Base-by-base conservation (phyloP, 2,113 vertebrate genomes). In the Halichoerus grypus region DNA sequence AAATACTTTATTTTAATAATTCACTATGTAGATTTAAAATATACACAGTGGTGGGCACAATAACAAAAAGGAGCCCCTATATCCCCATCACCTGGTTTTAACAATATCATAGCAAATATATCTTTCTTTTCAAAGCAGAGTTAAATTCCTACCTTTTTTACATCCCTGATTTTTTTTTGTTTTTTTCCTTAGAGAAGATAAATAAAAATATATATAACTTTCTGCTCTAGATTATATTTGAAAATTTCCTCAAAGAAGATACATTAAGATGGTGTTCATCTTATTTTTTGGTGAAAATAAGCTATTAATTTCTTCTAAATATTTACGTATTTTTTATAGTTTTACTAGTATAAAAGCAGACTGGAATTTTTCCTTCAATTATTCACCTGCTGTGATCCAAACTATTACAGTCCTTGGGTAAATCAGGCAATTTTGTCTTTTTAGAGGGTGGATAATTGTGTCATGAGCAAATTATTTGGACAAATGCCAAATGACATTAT, bases 401-500 rank as follows among this genome's bases (percentile, higher is more conserved):
- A 92, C 4, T 67, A 57, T 84, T 51, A 31, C 2, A 53, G 7
- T 59, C 13, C 42, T 93, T 61, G 14, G 14, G 31, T 39, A 81
- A 94, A 18, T 57, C 2, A 12, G 36, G n/a, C 4, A 91, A 71
- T 82, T 49, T 53, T 72, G 4, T 57, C 33, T 67, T 69, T 89
- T 90, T 80, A 76, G 57, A 55, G 14, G 61, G 28, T 36, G 21
- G 14, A 42, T 93, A 87, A 46, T 67, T 57, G 26, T 55, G 1
- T 71, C 59, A 67, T 42, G 33, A 96, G n/a, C 5, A 76, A 55
- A 91, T 93, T 88, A 59, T 82, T 91, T 95, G 74, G 33, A 83
- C 72, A 96, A 80, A 86, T 57, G 59, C 39, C 39, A 15, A 89
- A 77, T 63, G 36, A 42, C 14, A 74, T 95, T 96, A 90, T 53